Evolutionary conservation across 2,888 invertebrate genomes (phyloP).

Genomic region (Nematopogon swammerdamellus): DNA sequence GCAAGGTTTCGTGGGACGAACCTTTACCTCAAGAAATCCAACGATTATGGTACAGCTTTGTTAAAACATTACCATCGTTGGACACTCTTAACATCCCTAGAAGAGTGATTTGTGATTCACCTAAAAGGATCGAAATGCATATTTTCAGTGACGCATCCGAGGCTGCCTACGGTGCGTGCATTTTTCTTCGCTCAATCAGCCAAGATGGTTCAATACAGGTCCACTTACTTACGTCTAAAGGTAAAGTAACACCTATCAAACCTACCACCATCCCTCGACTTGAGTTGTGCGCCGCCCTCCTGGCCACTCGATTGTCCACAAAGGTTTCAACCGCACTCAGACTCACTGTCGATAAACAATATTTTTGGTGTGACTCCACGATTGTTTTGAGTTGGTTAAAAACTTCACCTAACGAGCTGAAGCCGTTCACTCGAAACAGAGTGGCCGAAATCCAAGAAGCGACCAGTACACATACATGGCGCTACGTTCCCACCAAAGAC

Average conservation of each 20-base stretch:
- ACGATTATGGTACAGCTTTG: slow-evolving; percentile 3
- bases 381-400: slow-evolving; percentile 1
- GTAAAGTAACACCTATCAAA: slow-evolving; percentile 8
- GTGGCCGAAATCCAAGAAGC: too few relatives aligned
- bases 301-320: slow-evolving; percentile 5
- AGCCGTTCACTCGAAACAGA: too few relatives aligned
- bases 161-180: slow-evolving; percentile 5
- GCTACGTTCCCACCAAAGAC: too few relatives aligned
- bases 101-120: background rate
- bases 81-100: slow-evolving; percentile 4
- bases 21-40: slow-evolving; percentile 8
- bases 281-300: slow-evolving; percentile 10
- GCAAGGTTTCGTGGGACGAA: slow-evolving; percentile 14
- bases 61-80: slow-evolving; percentile 1
- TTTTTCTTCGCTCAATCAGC: slow-evolving; percentile 1
- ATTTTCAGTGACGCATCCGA: slow-evolving; percentile 6
- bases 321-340: background rate
- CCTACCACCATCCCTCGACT: slow-evolving; percentile 8
- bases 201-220: slow-evolving; percentile 1
- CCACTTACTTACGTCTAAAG: slow-evolving; percentile 3
- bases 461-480: too few relatives aligned
- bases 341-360: background rate
- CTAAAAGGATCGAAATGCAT: slow-evolving; percentile 4
- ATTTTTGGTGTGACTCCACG: slow-evolving; percentile 4
- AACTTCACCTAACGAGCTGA: slow-evolving; percentile 1